A percentile compares a stretch with the other conserved stretches of the same genome.
Evolutionary conservation across 2,888 invertebrate genomes (phyloP).

Genomic region (Diadromus collaris): DNA sequence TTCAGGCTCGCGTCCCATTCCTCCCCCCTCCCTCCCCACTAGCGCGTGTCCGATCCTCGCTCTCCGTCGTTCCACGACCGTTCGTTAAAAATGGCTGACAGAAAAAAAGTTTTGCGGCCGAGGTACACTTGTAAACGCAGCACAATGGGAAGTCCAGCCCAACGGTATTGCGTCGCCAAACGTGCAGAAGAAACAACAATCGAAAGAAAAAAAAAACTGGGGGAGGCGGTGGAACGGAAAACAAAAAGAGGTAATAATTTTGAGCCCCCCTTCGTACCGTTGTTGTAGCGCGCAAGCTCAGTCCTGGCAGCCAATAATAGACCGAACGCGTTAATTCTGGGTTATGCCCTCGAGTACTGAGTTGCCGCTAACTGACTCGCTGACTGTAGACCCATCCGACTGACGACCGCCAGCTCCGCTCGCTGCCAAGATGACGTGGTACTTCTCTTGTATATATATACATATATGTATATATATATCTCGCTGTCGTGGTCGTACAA

Average conservation of each 20-base stretch:
- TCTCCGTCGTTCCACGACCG: constrained; percentile 39
- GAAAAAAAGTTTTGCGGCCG: constrained; percentile 46
- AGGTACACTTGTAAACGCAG: constrained; percentile 51
- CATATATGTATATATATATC: no score
- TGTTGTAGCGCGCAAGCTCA: constrained; percentile 21
- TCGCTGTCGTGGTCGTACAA: constrained; percentile 25
- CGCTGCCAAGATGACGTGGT: constrained; percentile 52
- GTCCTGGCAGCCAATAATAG: constrained; percentile 49
- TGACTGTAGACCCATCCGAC: constrained; percentile 53
- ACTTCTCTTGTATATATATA: no score
- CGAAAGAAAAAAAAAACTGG: not conserved
- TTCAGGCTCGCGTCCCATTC: constrained; percentile 18
- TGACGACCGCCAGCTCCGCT: constrained; percentile 46
- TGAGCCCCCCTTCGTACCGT: constrained; percentile 22
- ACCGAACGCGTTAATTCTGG: constrained; percentile 41
- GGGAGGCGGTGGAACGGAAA: not conserved
- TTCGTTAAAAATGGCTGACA: constrained; percentile 57
- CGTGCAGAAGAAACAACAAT: not conserved
- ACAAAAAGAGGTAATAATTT: constrained; percentile 17
- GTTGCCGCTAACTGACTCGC: constrained; percentile 32
- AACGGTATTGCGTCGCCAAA: constrained; percentile 35
- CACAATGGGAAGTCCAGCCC: constrained; percentile 45
- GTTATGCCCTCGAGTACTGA: constrained; percentile 40
- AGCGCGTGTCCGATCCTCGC: constrained; percentile 49
- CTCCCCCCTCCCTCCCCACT: constrained; percentile 33